Conservation (phyloP, 2,888 invertebrate genomes). For the Diogma glabrata region DNA sequence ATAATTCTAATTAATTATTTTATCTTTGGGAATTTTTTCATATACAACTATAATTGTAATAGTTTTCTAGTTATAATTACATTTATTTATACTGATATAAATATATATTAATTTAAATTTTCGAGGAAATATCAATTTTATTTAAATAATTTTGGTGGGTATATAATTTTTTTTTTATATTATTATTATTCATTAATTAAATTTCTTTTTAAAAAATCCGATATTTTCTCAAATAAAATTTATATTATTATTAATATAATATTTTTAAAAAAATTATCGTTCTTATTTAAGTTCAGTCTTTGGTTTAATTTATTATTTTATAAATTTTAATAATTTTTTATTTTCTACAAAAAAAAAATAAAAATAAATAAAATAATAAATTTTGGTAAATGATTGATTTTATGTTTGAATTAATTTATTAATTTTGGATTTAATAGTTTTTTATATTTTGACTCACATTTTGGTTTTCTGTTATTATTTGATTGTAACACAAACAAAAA, state of each 20-base stretch:
- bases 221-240: no score
- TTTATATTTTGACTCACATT: constrained; percentile 8
- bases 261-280: no score
- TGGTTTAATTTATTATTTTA: constrained; percentile 2
- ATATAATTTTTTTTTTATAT: background rate
- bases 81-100: no score
- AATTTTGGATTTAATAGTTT: constrained; percentile 2
- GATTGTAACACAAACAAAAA: no score
- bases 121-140: constrained; percentile 5
- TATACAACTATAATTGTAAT: no score
- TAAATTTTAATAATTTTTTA: constrained; percentile 1
- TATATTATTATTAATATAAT: no score
- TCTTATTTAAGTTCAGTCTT: constrained; percentile 7
- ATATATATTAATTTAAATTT: no score
- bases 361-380: constrained; percentile 5
- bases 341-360: background rate
- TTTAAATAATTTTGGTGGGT: background rate
- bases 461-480: constrained; percentile 8
- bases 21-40: no score
- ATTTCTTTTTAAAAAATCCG: background rate
- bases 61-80: no score
- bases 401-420: background rate
- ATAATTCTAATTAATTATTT: no score
- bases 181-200: background rate
- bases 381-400: constrained; percentile 7